Evolutionary conservation across 2,113 vertebrate species (phyloP).

Genomic region (Mixornis gularis): DNA sequence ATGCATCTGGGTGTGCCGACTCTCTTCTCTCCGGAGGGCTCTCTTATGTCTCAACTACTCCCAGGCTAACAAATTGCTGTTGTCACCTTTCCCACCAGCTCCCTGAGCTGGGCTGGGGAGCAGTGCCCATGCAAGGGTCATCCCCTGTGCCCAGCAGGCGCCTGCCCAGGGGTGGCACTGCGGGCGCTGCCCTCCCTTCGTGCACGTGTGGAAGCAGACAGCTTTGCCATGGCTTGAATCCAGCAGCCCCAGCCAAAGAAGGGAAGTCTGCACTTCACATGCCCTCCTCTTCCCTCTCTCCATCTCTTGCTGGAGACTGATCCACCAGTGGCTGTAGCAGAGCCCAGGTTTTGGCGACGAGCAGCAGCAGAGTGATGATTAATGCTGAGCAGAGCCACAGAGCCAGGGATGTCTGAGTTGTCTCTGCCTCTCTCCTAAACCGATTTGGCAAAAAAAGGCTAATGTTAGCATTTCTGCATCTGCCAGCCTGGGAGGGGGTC

Average conservation of each 20-base stretch:
- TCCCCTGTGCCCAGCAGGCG: accelerated
- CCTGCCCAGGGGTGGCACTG: accelerated
- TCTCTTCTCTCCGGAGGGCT: background rate
- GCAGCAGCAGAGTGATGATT: background rate
- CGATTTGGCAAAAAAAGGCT: background rate
- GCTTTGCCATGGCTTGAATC: background rate
- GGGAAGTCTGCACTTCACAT: background rate
- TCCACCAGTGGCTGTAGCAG: background rate
- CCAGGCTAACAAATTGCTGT: background rate
- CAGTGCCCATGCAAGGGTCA: background rate
- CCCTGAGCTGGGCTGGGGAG: background rate
- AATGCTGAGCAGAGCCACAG: background rate
- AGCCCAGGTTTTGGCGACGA: background rate
- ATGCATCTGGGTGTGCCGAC: conserved; percentile 54
- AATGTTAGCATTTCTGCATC: background rate
- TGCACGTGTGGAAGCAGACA: accelerated
- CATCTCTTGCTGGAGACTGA: background rate
- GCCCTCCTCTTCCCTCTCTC: background rate
- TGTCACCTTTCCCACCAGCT: background rate
- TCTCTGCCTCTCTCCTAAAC: background rate
- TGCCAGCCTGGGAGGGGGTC: background rate
- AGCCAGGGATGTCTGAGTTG: conserved; percentile 11
- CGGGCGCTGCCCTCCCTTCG: background rate
- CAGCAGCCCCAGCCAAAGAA: background rate
- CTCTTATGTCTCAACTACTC: background rate